phyloP scores from a whole-genome alignment of 2,113 vertebrate species.

The Epinephelus lanceolatus region DNA sequence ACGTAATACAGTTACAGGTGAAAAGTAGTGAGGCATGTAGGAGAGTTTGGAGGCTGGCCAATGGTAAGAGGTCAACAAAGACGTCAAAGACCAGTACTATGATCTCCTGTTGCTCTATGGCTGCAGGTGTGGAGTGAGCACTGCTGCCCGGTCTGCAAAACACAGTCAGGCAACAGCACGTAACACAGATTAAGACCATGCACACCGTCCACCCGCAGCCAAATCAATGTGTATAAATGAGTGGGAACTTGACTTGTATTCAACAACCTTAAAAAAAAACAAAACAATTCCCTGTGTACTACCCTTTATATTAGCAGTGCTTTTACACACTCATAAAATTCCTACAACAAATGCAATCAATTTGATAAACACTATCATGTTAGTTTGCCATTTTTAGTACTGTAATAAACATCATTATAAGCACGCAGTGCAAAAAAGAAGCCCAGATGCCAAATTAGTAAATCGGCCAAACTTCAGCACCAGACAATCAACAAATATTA shows the following conservation, averaged over 20 bases:
- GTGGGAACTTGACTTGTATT: background rate
- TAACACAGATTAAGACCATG: constrained; percentile 79
- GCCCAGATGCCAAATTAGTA: fast-evolving
- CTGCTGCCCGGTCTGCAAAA: constrained; percentile 78
- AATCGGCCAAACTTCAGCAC: background rate
- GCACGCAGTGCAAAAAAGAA: background rate
- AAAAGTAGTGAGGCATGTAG: constrained; percentile 62
- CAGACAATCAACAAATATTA: background rate
- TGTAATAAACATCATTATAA: background rate
- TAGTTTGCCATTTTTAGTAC: background rate
- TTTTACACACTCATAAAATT: background rate
- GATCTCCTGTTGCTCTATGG: constrained; percentile 84
- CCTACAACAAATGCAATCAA: background rate
- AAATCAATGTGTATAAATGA: background rate
- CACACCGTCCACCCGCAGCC: constrained; percentile 82
- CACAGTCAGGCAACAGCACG: constrained; percentile 76
- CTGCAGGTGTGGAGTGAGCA: constrained; percentile 82
- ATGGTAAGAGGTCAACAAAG: constrained; percentile 71
- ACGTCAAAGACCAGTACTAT: constrained; percentile 87
- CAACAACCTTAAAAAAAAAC: background rate
- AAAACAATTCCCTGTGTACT: background rate
- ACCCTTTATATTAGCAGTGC: background rate
- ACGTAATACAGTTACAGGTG: too few species aligned
- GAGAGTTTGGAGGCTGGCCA: constrained; percentile 86
- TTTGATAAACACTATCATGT: background rate